Evolutionary conservation across 2,797 vertebrate species (phyloP).

Genomic region (Enteromius fasciolatus): DNA sequence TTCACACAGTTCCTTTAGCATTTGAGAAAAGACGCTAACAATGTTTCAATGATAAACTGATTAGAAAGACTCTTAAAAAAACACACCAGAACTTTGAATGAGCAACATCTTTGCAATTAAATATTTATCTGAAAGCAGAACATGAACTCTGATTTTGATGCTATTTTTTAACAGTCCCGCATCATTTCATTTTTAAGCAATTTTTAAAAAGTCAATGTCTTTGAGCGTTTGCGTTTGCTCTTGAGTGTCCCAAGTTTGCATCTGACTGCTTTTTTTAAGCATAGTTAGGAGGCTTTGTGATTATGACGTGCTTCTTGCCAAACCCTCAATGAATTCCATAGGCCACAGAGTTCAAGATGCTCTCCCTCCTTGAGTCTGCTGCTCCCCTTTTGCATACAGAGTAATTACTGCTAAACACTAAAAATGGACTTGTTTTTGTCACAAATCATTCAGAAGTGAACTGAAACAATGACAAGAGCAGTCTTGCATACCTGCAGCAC

Average conservation of each 20-base stretch:
- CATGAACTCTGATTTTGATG: not conserved
- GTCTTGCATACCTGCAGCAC: not conserved
- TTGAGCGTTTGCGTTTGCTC: conserved; percentile 2
- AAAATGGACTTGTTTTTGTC: conserved; percentile 19
- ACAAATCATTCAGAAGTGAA: not conserved
- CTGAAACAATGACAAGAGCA: conserved; percentile 6
- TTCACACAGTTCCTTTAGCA: not conserved
- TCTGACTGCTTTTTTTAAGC: conserved; percentile 73
- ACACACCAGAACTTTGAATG: not conserved
- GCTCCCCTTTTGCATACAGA: conserved; percentile 51
- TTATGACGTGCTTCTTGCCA: conserved; percentile 78
- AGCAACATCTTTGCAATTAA: not conserved
- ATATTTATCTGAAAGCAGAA: not conserved
- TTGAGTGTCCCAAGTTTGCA: conserved; percentile 54
- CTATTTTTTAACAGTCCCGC: not conserved
- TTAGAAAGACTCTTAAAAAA: not conserved
- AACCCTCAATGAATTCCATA: conserved; percentile 74
- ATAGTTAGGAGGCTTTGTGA: conserved; percentile 77
- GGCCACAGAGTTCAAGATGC: conserved; percentile 69
- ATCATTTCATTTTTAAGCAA: not conserved
- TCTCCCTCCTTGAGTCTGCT: conserved; percentile 61
- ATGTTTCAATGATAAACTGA: not conserved
- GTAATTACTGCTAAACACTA: conserved; percentile 36
- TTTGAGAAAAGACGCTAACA: not conserved
- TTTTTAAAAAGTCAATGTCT: not conserved